Evolutionary conservation across 2,113 vertebrate species (phyloP), one percentile per base, ranked within the genome.

Genomic region (Chamaea fasciata): DNA sequence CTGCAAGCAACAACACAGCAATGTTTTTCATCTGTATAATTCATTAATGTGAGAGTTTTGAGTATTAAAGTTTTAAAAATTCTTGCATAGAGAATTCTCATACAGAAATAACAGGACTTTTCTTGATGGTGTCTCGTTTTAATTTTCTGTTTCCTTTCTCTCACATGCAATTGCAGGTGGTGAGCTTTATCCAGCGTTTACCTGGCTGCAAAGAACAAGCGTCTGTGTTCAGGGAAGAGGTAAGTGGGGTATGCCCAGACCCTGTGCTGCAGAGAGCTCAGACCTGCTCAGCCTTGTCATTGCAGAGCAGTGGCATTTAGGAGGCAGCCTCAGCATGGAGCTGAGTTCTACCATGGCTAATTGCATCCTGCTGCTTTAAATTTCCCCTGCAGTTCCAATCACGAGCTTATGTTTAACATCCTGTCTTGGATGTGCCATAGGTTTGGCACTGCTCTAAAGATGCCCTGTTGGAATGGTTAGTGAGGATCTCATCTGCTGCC

Each of bases 161-260:
- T 49, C 27, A 6, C 16, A 8, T 73, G 35, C 77, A 6, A 37
- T 86, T 68, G 50, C 91, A 99, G 99, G 99, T 99, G 91, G 98
- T 98, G 26, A 87, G 91, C 94, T 99, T 99, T 83, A 97, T 99
- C 39, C 98, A 98, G 96, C 98, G 98, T 56, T 95, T 99, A 3
- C 98, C 98, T 24, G 99, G 99, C 22, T 99, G 99, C 96, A 98
- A 98, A 94, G 99, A 99, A 41, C 98, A 99, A 49, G 98, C 98
- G 1, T 95, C 98, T 22, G 98, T 98, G 15, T 99, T 99, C 98
- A 98, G 98, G 96, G 99, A 98, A 24, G 98, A 99, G 98, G 98
- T 99, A 96, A 97, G 96, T 57, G 3, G 8, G 20, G 17, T 12
- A 64, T 60, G 47, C 50, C 55, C 42, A 19, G 23, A 2, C 8